Evolutionary conservation across 2,888 invertebrate genomes (phyloP).

Genomic region (Pedicia rivosa): DNA sequence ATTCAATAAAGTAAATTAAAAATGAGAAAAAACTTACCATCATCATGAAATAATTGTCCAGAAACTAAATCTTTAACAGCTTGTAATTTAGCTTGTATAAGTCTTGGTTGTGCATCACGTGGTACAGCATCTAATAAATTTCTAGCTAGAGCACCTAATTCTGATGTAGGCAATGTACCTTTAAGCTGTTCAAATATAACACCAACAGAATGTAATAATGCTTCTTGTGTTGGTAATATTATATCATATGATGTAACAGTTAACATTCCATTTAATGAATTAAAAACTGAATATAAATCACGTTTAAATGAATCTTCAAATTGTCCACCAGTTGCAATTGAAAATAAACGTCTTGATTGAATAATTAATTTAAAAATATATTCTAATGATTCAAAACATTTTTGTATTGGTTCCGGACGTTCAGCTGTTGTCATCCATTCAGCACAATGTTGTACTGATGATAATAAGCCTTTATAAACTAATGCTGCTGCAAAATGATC

Average conservation of each 20-base stretch:
- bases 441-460: slow-evolving; percentile 80
- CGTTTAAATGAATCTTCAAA: slow-evolving; percentile 75
- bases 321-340: slow-evolving; percentile 73
- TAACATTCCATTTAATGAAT: slow-evolving; percentile 62
- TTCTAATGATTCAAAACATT: slow-evolving; percentile 78
- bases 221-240: slow-evolving; percentile 64
- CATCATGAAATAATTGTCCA: slow-evolving; percentile 55
- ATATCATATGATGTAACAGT: slow-evolving; percentile 52
- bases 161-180: slow-evolving; percentile 54
- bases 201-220: slow-evolving; percentile 65
- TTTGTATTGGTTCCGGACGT: slow-evolving; percentile 77
- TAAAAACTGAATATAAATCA: slow-evolving; percentile 66
- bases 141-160: slow-evolving; percentile 61
- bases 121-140: slow-evolving; percentile 62
- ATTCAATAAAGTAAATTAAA: too few species aligned
- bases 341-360: slow-evolving; percentile 69
- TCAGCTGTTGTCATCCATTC: slow-evolving; percentile 75
- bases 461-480: slow-evolving; percentile 80
- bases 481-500: slow-evolving; percentile 89
- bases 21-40: slow-evolving; percentile 38
- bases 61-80: slow-evolving; percentile 69
- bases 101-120: slow-evolving; percentile 37
- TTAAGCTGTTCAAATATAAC: slow-evolving; percentile 70
- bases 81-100: slow-evolving; percentile 66
- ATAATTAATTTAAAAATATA: slow-evolving; percentile 88